phyloP scores from a whole-genome alignment of 2,888 invertebrate species.

The Steinernema carpocapsae region DNA sequence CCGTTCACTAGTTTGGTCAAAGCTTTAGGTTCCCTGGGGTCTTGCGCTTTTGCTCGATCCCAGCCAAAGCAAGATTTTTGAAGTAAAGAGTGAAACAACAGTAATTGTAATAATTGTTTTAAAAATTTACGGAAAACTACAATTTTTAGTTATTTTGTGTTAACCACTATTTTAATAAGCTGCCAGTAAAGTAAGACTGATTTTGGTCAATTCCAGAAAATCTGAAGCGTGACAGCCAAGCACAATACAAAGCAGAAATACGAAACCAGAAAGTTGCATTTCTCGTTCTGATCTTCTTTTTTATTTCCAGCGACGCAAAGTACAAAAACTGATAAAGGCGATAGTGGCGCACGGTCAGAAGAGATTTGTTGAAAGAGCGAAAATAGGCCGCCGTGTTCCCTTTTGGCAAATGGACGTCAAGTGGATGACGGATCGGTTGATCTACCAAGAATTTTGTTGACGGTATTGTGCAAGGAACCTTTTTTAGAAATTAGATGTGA shows the following conservation, averaged over 20 bases:
- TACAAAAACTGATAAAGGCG: not conserved
- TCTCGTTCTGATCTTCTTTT: not conserved
- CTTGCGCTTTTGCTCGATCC: no score
- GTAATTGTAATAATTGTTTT: not conserved
- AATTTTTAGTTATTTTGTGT: no score
- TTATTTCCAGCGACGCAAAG: not conserved
- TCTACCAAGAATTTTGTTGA: no score
- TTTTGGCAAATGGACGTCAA: not conserved
- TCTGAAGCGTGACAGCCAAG: not conserved
- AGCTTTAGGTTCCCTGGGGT: no score
- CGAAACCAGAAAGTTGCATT: not conserved
- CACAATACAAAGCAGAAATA: not conserved
- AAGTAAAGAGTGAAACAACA: no score
- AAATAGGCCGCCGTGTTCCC: conserved; percentile 25
- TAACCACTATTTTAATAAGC: not conserved
- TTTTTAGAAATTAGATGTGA: no score
- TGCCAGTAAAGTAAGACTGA: not conserved
- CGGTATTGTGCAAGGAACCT: no score
- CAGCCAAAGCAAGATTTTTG: no score
- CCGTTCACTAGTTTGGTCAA: no score
- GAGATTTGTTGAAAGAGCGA: conserved; percentile 18
- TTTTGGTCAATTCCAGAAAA: not conserved
- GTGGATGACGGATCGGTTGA: not conserved
- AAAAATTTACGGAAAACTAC: conserved; percentile 2
- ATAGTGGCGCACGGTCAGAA: not conserved